Evolutionary conservation across 2,797 vertebrate genomes (phyloP), one percentile per base, ranked within the genome.

Genomic region (Sparus aurata): DNA sequence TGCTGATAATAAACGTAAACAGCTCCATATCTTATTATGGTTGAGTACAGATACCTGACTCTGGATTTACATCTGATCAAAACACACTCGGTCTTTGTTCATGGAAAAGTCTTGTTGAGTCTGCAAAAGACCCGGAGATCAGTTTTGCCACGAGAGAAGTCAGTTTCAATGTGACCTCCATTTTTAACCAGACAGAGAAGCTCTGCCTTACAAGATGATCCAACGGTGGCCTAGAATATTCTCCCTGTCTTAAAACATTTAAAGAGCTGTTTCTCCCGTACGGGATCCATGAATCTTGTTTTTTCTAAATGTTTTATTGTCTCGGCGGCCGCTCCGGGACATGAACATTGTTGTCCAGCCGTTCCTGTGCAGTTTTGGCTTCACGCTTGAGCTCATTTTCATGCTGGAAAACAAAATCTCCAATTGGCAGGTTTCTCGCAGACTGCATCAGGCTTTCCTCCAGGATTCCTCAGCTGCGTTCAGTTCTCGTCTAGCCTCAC

Each of bases 151-250:
- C 25, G 27, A 0, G 66, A 77, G 57, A 58, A 65, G 79, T 77
- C 65, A 25, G 6, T n/a, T n/a, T n/a, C n/a, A n/a, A 0, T 15
- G 55, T 25, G 16, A 43, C 68, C 62, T 75, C 69, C 65, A 59
- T 75, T 86, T 83, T 54, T 72, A 83, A 34, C 18, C 61, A 59
- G 13, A 79, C 9, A 30, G 47, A 41, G 55, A 5, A 2, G 9
- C 38, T 46, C 50, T 18, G 23, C 5, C 18, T 55, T 50, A 13
- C 12, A 0, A 38, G 50, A 17, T 30, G 46, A 34, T 22, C 22
- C 43, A 13, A 61, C 25, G 17, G 18, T 17, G 38, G n/a, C 38
- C 17, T 11, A n/a, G n/a, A 13, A 9, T 15, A 5, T 11, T 74
- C 34, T 27, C 17, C n/a, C 13, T 47, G 22, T 47, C n/a, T 20